These are phyloP conservation scores for Andrena trimmerana DNA, from an alignment of 2,888 invertebrate species.

Conservation along the genomic window DNA sequence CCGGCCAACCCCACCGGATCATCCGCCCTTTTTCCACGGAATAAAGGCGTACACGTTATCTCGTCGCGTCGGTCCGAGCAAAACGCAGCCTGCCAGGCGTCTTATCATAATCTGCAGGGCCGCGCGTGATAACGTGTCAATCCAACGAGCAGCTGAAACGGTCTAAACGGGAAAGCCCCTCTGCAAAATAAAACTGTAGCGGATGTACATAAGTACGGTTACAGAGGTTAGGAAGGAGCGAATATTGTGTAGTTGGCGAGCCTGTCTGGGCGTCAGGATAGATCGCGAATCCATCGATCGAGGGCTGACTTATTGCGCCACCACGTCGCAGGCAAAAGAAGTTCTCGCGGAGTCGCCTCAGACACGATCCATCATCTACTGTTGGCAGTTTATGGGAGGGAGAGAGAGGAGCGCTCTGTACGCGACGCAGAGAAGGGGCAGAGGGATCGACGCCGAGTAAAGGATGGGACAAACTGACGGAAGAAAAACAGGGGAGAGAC, in stretches of 20 bases:
- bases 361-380: not conserved
- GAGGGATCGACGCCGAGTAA: not conserved
- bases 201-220: too few species aligned
- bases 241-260: too few species aligned
- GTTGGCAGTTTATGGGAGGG: not conserved
- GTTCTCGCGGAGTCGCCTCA: not conserved
- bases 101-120: too few species aligned
- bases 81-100: too few species aligned
- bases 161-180: too few species aligned
- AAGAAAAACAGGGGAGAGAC: not conserved
- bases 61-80: too few species aligned
- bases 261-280: not conserved
- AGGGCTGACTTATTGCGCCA: not conserved
- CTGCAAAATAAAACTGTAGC: too few species aligned
- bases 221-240: constrained; percentile 26
- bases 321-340: not conserved
- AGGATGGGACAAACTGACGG: not conserved
- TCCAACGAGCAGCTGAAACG: too few species aligned
- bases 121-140: too few species aligned
- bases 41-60: not conserved
- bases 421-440: not conserved
- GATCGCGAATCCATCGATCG: not conserved
- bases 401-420: not conserved
- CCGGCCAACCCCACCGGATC: not conserved
- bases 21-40: not conserved